Base-by-base conservation (phyloP, 1,140 invertebrate species). In the Myzus persicae region DNA sequence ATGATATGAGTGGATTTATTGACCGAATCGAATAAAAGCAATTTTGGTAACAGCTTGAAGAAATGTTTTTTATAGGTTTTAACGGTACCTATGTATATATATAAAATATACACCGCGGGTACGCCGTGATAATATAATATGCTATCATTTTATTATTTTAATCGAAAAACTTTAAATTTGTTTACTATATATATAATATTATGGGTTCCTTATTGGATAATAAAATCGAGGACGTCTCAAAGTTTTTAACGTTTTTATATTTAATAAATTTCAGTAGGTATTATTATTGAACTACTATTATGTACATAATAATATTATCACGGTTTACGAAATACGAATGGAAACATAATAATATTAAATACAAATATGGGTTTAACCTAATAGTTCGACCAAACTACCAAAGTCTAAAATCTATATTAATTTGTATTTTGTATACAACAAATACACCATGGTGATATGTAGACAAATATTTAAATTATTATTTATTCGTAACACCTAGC, bases 171-270 rank as follows among this genome's bases (percentile, higher is more conserved):
- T 82, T 82, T 38, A 38, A 36, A 36, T 82, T 82, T 82, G 59
- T 67, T 76, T 76, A 76, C 59, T 76, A 76, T 76, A n/a, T n/a
- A 31, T 36, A 76, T 76, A 76, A 76, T 76, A 76, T n/a, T 36
- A 76, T n/a, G 31, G 59, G 59, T 76, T n/a, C 14, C 59, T 76
- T 76, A 76, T 76, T 76, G n/a, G 59, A 36, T 76, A n/a, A 76
- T 76, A 76, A n/a, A 76, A 76, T 76, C 59, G 14, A 11, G 14
- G 59, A 14, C 59, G 14, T 76, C 14, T 4, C 31, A 76, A 67
- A 67, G 59, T 76, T 76, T 76, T 76, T 76, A 76, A 67, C n/a
- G 59, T 76, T 76, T 76, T 76, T 76, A 76, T 76, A 76, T 76
- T 76, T 20, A n/a, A 76, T 76, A n/a, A 14, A 76, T 36, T 76